These are phyloP conservation scores for Archips crataeganus DNA, from an alignment of 2,888 invertebrate species.

Conservation along the genomic window DNA sequence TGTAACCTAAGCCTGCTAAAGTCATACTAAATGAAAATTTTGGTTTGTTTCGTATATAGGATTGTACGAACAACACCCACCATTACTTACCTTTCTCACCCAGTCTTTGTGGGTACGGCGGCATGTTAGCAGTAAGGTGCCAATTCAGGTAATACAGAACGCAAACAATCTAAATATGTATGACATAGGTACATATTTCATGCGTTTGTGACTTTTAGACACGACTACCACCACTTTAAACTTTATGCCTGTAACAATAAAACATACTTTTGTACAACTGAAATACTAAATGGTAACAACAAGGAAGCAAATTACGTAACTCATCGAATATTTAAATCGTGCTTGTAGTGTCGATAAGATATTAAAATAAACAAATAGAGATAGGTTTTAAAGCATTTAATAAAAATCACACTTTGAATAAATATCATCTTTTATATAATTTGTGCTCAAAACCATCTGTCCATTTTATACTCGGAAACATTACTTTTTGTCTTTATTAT, in stretches of 20 bases:
- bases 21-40: too few species aligned
- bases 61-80: not conserved
- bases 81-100: not conserved
- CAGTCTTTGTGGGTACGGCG: not conserved
- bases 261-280: not conserved
- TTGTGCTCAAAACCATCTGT: conserved; percentile 23
- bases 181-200: not conserved
- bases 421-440: conserved; percentile 21
- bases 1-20: too few species aligned
- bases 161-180: conserved; percentile 14
- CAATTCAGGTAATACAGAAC: conserved; percentile 18
- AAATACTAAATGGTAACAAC: not conserved
- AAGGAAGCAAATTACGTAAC: not conserved
- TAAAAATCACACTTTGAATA: conserved; percentile 20
- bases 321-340: not conserved
- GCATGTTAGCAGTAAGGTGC: conserved; percentile 14
- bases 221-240: not conserved
- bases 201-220: not conserved
- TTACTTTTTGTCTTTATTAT: not conserved
- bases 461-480: not conserved
- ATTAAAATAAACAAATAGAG: not conserved
- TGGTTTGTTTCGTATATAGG: not conserved
- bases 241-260: conserved; percentile 1
- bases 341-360: not conserved
- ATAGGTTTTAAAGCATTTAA: conserved; percentile 18